Evolutionary conservation across 2,888 invertebrate species (phyloP).

Genomic region (Drosophila birchii): DNA sequence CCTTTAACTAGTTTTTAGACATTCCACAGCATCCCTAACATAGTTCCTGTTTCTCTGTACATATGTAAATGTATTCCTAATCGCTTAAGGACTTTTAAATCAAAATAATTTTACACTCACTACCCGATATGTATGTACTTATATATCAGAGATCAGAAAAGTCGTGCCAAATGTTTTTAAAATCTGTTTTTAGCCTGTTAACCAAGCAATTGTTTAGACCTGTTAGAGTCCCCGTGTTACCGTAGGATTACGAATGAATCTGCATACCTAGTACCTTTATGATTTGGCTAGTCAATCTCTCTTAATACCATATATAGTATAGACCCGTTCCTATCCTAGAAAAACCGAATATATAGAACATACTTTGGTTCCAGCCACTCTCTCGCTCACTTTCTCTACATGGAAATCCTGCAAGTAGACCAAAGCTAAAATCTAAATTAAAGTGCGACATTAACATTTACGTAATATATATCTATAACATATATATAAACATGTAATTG

Average conservation of each 20-base stretch:
- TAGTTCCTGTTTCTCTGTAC: constrained; percentile 47
- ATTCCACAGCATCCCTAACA: constrained; percentile 26
- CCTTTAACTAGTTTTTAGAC: constrained; percentile 32
- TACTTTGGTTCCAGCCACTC: neutral
- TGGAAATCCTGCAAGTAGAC: constrained; percentile 36
- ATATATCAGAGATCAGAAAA: constrained; percentile 17
- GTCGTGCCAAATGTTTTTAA: constrained; percentile 46
- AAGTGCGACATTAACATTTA: constrained; percentile 36
- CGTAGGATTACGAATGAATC: constrained; percentile 19
- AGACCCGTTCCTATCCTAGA: constrained; percentile 27
- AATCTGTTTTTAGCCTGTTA: constrained; percentile 45
- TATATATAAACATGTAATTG: constrained; percentile 23
- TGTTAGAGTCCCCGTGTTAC: constrained; percentile 9
- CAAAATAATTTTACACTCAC: constrained; percentile 58
- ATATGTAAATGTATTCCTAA: constrained; percentile 50
- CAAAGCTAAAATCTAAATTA: constrained; percentile 27
- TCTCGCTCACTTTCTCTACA: constrained; percentile 5
- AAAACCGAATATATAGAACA: constrained; percentile 19
- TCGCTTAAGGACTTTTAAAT: constrained; percentile 58
- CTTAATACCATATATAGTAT: constrained; percentile 3
- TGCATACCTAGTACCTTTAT: constrained; percentile 40
- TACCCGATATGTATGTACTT: constrained; percentile 15
- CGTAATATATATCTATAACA: constrained; percentile 16
- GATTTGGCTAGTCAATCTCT: constrained; percentile 40
- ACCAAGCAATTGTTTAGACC: constrained; percentile 32